These are phyloP conservation scores for Syrmaticus mikado DNA, from an alignment of 2,113 vertebrate species.

Conservation along the genomic window DNA sequence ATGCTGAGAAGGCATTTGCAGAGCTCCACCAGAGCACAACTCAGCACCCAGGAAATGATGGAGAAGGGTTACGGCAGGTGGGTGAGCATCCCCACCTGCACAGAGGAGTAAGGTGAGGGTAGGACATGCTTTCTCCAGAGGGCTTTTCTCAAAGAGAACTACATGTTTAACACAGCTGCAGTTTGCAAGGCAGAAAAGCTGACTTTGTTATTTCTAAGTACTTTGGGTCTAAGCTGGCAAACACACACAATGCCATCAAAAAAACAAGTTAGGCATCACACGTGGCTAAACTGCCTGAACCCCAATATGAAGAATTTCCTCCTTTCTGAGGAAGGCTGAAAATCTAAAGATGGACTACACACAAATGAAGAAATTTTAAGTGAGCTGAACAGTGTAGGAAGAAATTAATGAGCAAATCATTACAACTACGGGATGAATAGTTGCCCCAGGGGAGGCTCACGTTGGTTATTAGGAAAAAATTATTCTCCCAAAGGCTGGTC, in stretches of 20 bases:
- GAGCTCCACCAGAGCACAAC: neutral
- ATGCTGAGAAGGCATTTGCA: neutral
- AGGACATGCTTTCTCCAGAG: neutral
- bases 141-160: neutral
- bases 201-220: neutral
- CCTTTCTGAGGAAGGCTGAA: neutral
- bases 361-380: neutral
- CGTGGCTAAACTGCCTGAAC: neutral
- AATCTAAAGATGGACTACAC: neutral
- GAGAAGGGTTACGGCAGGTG: neutral
- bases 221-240: rapidly evolving
- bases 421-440: no score
- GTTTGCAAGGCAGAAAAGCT: neutral
- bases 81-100: neutral
- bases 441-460: no score
- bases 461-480: no score
- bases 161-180: neutral
- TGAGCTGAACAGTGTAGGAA: neutral
- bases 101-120: neutral
- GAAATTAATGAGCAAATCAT: neutral
- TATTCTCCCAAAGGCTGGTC: no score
- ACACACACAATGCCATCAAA: neutral
- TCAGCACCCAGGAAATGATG: rapidly evolving
- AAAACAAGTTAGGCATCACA: neutral
- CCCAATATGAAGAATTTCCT: neutral